Conservation (phyloP, 2,888 invertebrate species). For the Diaprepes abbreviatus region DNA sequence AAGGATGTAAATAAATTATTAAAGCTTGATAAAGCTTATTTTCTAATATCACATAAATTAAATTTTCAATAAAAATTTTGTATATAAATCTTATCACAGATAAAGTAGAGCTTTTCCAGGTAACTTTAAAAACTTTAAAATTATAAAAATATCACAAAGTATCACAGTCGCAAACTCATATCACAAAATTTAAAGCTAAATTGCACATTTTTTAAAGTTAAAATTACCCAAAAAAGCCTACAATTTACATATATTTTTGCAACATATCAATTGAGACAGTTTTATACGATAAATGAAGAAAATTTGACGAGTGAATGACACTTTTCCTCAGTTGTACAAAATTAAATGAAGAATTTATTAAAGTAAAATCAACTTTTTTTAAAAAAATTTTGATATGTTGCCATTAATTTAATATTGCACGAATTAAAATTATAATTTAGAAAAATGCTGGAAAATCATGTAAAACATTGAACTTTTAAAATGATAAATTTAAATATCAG, state of each 20-base stretch:
- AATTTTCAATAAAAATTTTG: constrained; percentile 16
- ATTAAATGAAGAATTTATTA: too few species aligned
- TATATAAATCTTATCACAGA: constrained; percentile 27
- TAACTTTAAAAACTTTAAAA: constrained; percentile 11
- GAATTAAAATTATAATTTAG: neutral
- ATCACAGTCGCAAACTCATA: constrained; percentile 34
- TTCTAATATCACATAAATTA: neutral
- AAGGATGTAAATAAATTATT: constrained; percentile 6
- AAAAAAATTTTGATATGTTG: too few species aligned
- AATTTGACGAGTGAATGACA: too few species aligned
- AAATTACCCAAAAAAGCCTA: constrained; percentile 1
- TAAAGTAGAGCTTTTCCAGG: constrained; percentile 12
- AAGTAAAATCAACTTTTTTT: too few species aligned
- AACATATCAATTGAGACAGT: constrained; percentile 2
- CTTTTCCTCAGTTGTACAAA: too few species aligned
- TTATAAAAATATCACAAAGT: constrained; percentile 23
- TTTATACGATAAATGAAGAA: too few species aligned
- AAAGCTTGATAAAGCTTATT: neutral
- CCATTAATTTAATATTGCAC: neutral
- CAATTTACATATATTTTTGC: neutral
- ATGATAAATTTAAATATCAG: too few species aligned
- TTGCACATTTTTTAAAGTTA: constrained; percentile 20
- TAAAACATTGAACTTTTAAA: too few species aligned
- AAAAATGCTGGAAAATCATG: too few species aligned
- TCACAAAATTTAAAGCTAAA: constrained; percentile 27